phyloP scores from a whole-genome alignment of 35 echinoderm and acorn worm genomes.

The Lytechinus pictus region DNA sequence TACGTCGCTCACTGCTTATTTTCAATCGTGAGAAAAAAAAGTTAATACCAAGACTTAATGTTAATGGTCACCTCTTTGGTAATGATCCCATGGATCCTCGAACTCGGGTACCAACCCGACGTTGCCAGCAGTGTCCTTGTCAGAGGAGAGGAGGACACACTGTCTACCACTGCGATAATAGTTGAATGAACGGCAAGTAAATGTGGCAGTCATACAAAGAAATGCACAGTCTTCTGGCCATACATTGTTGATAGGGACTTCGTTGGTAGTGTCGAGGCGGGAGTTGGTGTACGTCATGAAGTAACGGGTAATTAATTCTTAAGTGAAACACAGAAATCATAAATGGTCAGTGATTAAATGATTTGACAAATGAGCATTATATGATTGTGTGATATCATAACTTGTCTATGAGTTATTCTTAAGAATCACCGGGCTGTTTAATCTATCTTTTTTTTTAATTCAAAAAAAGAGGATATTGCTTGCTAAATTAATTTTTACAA shows the following conservation, averaged over 20 bases:
- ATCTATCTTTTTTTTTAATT: too few species aligned
- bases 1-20: background rate
- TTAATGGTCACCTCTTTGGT: slow-evolving; percentile 73
- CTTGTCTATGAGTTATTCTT: too few species aligned
- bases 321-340: background rate
- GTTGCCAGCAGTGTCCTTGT: slow-evolving; percentile 42
- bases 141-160: slow-evolving; percentile 64
- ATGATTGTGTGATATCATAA: too few species aligned
- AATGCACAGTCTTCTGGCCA: slow-evolving; percentile 84
- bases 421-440: too few species aligned
- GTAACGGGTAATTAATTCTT: background rate
- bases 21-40: background rate
- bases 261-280: background rate
- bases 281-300: slow-evolving; percentile 28
- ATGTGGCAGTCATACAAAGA: slow-evolving; percentile 50
- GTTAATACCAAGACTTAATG: background rate
- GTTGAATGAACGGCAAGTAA: slow-evolving; percentile 82
- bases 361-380: too few species aligned
- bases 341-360: too few species aligned
- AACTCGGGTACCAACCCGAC: slow-evolving; percentile 49
- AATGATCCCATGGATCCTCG: slow-evolving; percentile 74
- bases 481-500: too few species aligned
- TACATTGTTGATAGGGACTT: slow-evolving; percentile 31
- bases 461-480: too few species aligned
- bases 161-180: slow-evolving; percentile 65